Conservation (phyloP, 2,888 invertebrate genomes). For the Andricus quercusramuli region DNA sequence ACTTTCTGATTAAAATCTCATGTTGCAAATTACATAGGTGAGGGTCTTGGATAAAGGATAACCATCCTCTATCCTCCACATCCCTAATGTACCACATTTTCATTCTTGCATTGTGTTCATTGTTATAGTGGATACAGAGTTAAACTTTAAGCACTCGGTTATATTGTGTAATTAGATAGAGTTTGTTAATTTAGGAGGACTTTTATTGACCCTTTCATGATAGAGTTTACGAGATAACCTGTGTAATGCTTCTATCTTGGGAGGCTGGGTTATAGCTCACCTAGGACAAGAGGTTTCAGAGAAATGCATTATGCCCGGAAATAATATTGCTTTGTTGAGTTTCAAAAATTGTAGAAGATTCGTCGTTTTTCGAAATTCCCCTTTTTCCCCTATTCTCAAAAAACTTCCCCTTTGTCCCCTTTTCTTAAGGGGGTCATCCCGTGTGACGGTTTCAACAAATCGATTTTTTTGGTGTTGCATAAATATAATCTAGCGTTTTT, state of each 20-base stretch:
- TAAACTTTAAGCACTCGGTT: neutral
- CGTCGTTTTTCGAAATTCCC: neutral
- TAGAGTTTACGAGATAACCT: conserved; percentile 4
- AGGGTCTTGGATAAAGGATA: neutral
- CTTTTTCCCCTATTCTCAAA: no score
- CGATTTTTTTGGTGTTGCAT: no score
- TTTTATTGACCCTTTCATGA: conserved; percentile 19
- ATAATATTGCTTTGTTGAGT: neutral
- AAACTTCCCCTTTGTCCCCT: no score
- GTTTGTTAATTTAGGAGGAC: neutral
- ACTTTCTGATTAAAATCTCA: conserved; percentile 31
- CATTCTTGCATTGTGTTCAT: neutral
- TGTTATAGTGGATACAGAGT: neutral
- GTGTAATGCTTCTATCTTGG: neutral
- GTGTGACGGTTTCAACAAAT: no score
- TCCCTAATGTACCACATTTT: conserved; percentile 20
- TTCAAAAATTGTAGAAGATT: neutral
- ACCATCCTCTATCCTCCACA: neutral
- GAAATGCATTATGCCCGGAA: neutral
- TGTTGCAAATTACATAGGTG: neutral
- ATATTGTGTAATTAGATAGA: conserved; percentile 4
- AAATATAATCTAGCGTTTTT: no score
- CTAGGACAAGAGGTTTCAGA: conserved; percentile 3
- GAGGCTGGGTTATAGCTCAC: neutral
- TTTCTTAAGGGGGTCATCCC: no score